Evolutionary conservation across 1,140 invertebrate genomes (phyloP).

Genomic region (Pinna nobilis): DNA sequence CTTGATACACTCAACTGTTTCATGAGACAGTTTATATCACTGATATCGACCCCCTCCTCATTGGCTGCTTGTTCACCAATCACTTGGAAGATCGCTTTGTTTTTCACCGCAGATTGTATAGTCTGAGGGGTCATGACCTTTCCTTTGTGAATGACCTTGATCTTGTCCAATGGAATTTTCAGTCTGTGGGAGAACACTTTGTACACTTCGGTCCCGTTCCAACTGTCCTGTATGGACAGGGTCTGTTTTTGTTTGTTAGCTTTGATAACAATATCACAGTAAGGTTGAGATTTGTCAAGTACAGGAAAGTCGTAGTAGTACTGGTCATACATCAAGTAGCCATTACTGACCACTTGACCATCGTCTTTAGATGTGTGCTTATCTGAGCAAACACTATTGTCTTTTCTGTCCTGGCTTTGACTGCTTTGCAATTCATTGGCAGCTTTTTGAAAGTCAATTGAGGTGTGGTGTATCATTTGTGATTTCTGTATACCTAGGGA

Average conservation of each 20-base stretch:
- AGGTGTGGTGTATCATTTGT: too few relatives aligned
- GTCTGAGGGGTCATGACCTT: constrained; percentile 50
- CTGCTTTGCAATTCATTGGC: not conserved
- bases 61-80: constrained; percentile 60
- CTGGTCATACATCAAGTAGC: constrained; percentile 46
- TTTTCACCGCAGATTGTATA: constrained; percentile 42
- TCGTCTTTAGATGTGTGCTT: too few relatives aligned
- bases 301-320: constrained; percentile 48
- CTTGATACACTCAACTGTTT: constrained; percentile 56
- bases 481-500: constrained; percentile 6
- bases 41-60: constrained; percentile 54
- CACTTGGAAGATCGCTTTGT: constrained; percentile 62
- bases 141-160: constrained; percentile 66
- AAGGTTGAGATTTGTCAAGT: constrained; percentile 35
- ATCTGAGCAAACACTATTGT: not conserved
- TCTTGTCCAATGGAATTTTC: constrained; percentile 54
- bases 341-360: too few relatives aligned
- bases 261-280: constrained; percentile 54
- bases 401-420: too few relatives aligned
- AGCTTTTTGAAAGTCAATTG: constrained; percentile 1
- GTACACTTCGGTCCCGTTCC: constrained; percentile 53
- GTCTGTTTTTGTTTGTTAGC: constrained; percentile 60
- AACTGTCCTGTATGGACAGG: constrained; percentile 50
- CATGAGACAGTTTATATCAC: constrained; percentile 64
- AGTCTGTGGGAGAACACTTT: constrained; percentile 48